Percentiles rank a stretch among this genome's conserved stretches.
These are phyloP conservation scores for Lepidonotus clava DNA, from an alignment of 2,888 invertebrate species.

Conservation along the genomic window DNA sequence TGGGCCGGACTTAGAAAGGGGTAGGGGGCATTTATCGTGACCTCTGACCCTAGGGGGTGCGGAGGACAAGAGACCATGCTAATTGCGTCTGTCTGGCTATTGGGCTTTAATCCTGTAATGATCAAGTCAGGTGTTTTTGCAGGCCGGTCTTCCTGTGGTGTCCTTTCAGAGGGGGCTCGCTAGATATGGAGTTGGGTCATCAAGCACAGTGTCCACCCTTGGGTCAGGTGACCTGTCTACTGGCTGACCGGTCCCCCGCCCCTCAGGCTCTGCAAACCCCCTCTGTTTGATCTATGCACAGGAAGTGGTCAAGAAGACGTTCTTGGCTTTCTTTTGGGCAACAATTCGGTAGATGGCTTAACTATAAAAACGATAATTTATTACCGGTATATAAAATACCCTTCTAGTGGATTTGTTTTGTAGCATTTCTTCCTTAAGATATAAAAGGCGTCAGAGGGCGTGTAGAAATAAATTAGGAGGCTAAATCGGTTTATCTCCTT, in stretches of 20 bases:
- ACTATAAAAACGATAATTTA: no score
- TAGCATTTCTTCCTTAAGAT: no score
- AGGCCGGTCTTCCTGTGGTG: neutral
- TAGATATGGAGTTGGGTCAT: neutral
- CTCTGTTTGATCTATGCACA: neutral
- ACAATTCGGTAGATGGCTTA: no score
- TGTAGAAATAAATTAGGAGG: neutral
- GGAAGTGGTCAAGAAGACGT: slow-evolving; percentile 19
- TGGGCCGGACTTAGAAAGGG: neutral
- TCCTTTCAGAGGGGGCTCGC: neutral
- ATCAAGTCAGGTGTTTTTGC: slow-evolving; percentile 4
- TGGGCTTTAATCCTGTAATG: slow-evolving; percentile 30
- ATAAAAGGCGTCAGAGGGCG: no score
- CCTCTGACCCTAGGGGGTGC: slow-evolving; percentile 24
- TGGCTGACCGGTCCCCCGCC: no score
- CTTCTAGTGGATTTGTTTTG: no score
- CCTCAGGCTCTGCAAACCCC: neutral
- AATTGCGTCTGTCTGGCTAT: slow-evolving; percentile 40
- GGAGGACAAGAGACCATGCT: neutral
- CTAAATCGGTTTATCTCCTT: neutral
- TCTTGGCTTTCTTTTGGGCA: neutral
- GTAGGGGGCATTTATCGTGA: neutral
- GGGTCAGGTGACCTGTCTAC: no score
- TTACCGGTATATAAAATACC: no score
- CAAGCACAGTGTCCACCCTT: neutral